phyloP scores from a whole-genome alignment of 2,888 invertebrate genomes.

The Bugulina stolonifera region DNA sequence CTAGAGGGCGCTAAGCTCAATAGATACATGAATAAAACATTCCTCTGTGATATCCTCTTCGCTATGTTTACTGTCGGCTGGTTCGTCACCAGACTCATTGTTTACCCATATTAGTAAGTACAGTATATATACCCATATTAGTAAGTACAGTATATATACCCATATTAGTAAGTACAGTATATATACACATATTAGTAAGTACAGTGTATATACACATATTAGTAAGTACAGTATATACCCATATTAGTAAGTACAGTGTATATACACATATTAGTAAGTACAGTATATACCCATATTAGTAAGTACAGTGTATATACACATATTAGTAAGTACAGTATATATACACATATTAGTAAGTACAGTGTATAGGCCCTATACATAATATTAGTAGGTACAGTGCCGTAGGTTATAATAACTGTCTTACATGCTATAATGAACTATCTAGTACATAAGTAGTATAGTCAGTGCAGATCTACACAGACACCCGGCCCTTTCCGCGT shows the following conservation, averaged over 20 bases:
- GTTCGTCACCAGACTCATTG: slow-evolving; percentile 80
- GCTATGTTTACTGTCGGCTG: slow-evolving; percentile 81
- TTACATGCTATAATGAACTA: too few relatives aligned
- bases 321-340: neutral
- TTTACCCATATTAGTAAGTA: slow-evolving; percentile 67
- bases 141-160: neutral
- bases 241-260: neutral
- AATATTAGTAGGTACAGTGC: too few relatives aligned
- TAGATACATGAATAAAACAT: slow-evolving; percentile 84
- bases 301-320: neutral
- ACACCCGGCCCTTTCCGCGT: too few relatives aligned
- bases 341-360: neutral
- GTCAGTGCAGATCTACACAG: too few relatives aligned
- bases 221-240: neutral
- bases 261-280: neutral
- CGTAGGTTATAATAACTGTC: too few relatives aligned
- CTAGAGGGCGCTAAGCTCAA: slow-evolving; percentile 77
- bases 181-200: neutral
- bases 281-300: neutral
- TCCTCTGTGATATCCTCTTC: slow-evolving; percentile 79
- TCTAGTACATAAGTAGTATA: too few relatives aligned
- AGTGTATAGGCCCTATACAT: neutral
- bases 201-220: neutral
- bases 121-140: neutral
- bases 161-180: neutral